phyloP scores from a whole-genome alignment of 2,888 invertebrate genomes.

The Nezara viridula region DNA sequence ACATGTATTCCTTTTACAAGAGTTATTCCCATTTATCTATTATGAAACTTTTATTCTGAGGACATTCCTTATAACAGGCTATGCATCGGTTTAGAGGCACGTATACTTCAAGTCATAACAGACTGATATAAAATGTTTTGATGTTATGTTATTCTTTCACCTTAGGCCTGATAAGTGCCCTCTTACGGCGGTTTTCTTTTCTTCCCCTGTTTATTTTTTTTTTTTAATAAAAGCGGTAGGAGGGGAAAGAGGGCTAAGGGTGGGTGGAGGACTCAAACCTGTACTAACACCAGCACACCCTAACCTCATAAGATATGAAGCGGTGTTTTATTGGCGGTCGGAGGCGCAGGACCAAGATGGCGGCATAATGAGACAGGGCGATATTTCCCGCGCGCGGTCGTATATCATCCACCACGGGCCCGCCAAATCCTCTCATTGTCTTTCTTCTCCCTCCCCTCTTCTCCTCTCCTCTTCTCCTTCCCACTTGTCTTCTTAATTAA shows the following conservation, averaged over 20 bases:
- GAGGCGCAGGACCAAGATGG: slow-evolving; percentile 44
- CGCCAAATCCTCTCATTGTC: slow-evolving; percentile 37
- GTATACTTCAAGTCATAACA: no score
- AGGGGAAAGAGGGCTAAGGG: neutral
- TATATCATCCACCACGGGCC: slow-evolving; percentile 14
- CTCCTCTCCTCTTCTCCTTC: neutral
- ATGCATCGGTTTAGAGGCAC: no score
- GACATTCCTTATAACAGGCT: no score
- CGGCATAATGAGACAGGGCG: slow-evolving; percentile 53
- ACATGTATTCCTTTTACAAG: no score
- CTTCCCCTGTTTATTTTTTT: neutral
- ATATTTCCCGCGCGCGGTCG: slow-evolving; percentile 51
- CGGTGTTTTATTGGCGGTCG: slow-evolving; percentile 51
- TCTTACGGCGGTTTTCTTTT: neutral
- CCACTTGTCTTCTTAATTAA: neutral
- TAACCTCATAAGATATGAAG: slow-evolving; percentile 21
- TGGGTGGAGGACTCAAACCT: slow-evolving; percentile 36
- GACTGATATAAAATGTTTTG: no score
- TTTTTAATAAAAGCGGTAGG: neutral
- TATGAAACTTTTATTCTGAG: no score
- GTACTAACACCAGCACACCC: neutral
- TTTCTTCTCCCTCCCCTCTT: neutral
- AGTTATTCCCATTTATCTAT: no score
- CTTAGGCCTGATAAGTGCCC: neutral
- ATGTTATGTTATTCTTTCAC: neutral